Base-by-base conservation (phyloP, 2,888 invertebrate genomes). In the Cerceris rybyensis region DNA sequence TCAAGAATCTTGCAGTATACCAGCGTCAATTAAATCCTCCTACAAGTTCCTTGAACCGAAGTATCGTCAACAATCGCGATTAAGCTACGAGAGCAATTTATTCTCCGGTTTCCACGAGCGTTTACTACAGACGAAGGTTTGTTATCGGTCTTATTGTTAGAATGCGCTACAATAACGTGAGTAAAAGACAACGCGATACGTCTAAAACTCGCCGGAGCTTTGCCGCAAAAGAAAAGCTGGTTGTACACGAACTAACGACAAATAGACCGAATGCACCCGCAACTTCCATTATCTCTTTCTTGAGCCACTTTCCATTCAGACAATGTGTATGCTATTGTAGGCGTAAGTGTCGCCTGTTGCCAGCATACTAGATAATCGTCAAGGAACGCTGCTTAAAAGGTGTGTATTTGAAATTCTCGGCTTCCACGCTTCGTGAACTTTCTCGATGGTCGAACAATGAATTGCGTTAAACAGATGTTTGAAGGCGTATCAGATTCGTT, bases 121-220 rank as follows among this genome's bases (percentile, higher is more conserved):
- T 74, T 60, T 58, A 43, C 65, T 4, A 28, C 13, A 0, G 13
- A 60, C 60, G 63, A 50, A 57, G 70, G 55, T 66, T 76, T 71
- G 70, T 57, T 70, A 61, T n/a, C 50, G 59, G 61, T 6, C 73
- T 14, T 49, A 55, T 9, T 50, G 16, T 61, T 52, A 58, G 58
- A 61, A 70, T 61, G 77, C 69, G 71, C 64, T 75, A 78, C 80
- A 80, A 80, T 80, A 78, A 70, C 70, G 69, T 66, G 79, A 76
- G 64, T 73, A 81, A 76, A 70, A 57, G 6, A 4, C 28, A 28
- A 28, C 28, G 28, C 58, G 14, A 6, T 54, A 6, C 28, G n/a
- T 41, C 17, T n/a, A 8, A 2, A 16, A 52, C 1, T 16, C 4
- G 54, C 49, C 28, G 46, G 60, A 68, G 67, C 58, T 58, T 46